These are phyloP conservation scores for Lepisosteus osseus DNA, from an alignment of 2,113 vertebrate species.

Conservation along the genomic window DNA sequence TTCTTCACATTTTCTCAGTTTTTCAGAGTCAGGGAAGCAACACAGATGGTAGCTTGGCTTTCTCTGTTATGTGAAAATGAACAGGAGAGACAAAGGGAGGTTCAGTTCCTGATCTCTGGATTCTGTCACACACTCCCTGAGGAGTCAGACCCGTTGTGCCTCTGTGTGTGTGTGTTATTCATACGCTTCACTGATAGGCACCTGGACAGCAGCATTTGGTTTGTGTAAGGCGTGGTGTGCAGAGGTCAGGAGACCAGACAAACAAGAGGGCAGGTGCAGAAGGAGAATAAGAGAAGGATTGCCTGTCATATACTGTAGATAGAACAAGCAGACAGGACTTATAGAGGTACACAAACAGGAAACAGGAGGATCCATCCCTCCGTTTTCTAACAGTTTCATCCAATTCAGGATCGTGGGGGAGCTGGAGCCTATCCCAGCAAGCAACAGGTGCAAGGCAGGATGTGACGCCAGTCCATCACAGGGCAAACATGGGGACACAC, in stretches of 20 bases:
- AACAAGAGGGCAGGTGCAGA: not conserved
- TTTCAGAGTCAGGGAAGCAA: not conserved
- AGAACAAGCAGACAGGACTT: too few relatives aligned
- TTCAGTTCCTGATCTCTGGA: constrained; percentile 5
- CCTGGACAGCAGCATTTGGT: not conserved
- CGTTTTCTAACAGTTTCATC: too few relatives aligned
- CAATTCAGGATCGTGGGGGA: too few relatives aligned
- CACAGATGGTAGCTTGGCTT: not conserved
- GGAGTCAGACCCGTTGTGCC: not conserved
- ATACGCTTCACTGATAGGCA: not conserved
- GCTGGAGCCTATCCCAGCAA: too few relatives aligned
- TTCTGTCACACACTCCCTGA: constrained; percentile 25
- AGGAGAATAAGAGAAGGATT: not conserved
- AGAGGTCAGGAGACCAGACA: too few relatives aligned
- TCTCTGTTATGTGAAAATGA: constrained; percentile 28
- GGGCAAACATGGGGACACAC: too few relatives aligned
- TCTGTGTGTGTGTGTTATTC: not conserved
- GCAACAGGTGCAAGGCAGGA: too few relatives aligned
- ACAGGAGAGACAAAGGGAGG: constrained; percentile 17
- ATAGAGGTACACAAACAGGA: too few relatives aligned
- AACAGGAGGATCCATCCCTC: too few relatives aligned
- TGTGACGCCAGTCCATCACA: too few relatives aligned
- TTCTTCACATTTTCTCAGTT: constrained; percentile 35
- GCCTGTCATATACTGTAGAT: too few relatives aligned
- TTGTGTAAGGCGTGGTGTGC: not conserved